Evolutionary conservation across 2,113 vertebrate genomes (phyloP), one percentile per base, ranked within the genome.

Genomic region (Plotosus lineatus): DNA sequence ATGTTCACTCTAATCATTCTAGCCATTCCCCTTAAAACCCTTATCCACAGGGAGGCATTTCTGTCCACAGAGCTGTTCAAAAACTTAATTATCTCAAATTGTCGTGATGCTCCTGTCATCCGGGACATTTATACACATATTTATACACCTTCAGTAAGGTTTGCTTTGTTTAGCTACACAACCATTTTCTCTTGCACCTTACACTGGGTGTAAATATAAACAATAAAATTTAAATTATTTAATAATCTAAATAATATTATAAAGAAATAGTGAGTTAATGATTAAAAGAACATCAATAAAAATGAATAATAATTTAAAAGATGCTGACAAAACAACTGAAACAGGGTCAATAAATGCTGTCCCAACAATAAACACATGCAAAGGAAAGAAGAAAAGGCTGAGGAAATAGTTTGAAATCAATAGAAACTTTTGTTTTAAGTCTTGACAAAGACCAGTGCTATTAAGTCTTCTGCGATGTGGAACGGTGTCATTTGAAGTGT

Each of bases 401-500:
- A 31, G 28, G 50, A 63, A 79, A 66, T 19, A 72, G 31, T 42
- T 10, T 75, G 12, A 58, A 55, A 77, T 61, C 23, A 44, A 73
- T n/a, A 51, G 68, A 75, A 31, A 17, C 42, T 42, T 73, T 31
- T 48, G 38, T 60, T 50, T 73, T 33, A 53, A 69, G 51, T 69
- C 40, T 38, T 28, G 31, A 42, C 51, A 83, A 83, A 76, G 42
- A 14, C 23, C 48, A 66, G 60, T 65, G 46, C 26, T 55, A 33
- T 79, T 55, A 31, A 26, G 26, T 44, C 31, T 33, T 36, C 53
- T 8, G 38, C 63, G 72, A 56, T 58, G 50, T 78, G n/a, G 9
- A 38, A 36, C 10, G 58, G 74, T 48, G 79, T 82, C 85, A 91
- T 89, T 90, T 88, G 85, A 90, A 91, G 87, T 89, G 88, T 87